These are phyloP conservation scores for Pluvianellus socialis DNA, from an alignment of 2,113 vertebrate genomes.

Conservation along the genomic window DNA sequence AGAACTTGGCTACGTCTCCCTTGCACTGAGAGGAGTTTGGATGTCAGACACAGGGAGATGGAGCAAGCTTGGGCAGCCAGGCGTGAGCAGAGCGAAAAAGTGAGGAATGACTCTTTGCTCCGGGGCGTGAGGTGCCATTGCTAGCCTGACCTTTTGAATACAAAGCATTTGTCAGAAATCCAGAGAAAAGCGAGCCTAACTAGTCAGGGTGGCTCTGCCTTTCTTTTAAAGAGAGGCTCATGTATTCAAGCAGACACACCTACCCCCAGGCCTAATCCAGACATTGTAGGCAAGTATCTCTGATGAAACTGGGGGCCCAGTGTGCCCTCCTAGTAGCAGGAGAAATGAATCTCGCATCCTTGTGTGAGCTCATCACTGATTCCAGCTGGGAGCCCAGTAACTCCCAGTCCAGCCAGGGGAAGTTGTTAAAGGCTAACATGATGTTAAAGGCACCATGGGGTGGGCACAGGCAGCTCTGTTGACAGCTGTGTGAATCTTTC, in stretches of 20 bases:
- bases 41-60: slow-evolving; percentile 56
- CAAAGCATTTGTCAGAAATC: slow-evolving; percentile 74
- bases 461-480: neutral
- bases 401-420: neutral
- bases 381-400: neutral
- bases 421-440: neutral
- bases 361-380: neutral
- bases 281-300: neutral
- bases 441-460: neutral
- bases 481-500: neutral
- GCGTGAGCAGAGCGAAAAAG: slow-evolving; percentile 45
- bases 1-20: slow-evolving; percentile 17
- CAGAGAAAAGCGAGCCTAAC: slow-evolving; percentile 39
- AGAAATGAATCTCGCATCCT: neutral
- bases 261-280: neutral
- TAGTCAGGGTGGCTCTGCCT: slow-evolving; percentile 20
- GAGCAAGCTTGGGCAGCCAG: slow-evolving; percentile 67
- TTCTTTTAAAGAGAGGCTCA: neutral
- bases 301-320: neutral
- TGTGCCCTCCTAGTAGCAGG: neutral
- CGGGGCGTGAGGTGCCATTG: slow-evolving; percentile 24
- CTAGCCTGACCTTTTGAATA: slow-evolving; percentile 71
- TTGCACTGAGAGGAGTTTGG: slow-evolving; percentile 31
- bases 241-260: neutral
- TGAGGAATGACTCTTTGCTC: slow-evolving; percentile 30